Conservation (phyloP, 2,797 vertebrate species). For the Syncerus caffer region DNA sequence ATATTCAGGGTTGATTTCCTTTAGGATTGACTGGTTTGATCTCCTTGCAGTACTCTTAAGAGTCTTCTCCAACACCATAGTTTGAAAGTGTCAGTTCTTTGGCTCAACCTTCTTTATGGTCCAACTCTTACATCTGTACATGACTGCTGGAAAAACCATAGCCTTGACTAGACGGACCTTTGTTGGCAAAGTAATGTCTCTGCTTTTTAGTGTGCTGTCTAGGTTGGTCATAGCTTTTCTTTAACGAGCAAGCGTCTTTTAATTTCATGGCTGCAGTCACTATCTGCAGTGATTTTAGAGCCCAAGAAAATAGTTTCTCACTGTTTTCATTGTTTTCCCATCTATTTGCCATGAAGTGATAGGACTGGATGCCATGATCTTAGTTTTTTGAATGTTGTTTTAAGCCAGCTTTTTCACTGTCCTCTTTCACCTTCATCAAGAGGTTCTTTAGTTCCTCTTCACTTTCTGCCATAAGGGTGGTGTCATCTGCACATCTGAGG, state of each 20-base stretch:
- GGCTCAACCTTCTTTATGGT: not conserved
- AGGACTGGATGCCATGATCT: not conserved
- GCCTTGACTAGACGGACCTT: not conserved
- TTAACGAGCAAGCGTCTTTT: fast-evolving
- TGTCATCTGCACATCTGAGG: not conserved
- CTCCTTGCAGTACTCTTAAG: not conserved
- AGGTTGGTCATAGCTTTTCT: not conserved
- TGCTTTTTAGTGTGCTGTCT: not conserved
- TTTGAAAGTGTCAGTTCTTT: not conserved
- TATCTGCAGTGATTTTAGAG: not conserved
- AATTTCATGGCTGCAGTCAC: not conserved
- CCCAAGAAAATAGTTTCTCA: not conserved
- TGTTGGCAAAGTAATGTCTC: not conserved
- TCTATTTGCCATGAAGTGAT: not conserved
- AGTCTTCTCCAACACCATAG: not conserved
- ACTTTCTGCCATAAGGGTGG: not conserved
- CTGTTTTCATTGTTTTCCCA: not conserved
- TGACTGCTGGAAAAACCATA: not conserved
- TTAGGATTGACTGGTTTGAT: not conserved
- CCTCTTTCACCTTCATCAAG: not conserved
- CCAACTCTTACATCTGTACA: not conserved
- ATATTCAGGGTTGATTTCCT: not conserved
- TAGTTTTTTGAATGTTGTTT: not conserved
- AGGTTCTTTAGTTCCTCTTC: not conserved
- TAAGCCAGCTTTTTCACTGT: not conserved